Evolutionary conservation across 2,797 vertebrate species (phyloP).

Genomic region (Acridotheres tristis): DNA sequence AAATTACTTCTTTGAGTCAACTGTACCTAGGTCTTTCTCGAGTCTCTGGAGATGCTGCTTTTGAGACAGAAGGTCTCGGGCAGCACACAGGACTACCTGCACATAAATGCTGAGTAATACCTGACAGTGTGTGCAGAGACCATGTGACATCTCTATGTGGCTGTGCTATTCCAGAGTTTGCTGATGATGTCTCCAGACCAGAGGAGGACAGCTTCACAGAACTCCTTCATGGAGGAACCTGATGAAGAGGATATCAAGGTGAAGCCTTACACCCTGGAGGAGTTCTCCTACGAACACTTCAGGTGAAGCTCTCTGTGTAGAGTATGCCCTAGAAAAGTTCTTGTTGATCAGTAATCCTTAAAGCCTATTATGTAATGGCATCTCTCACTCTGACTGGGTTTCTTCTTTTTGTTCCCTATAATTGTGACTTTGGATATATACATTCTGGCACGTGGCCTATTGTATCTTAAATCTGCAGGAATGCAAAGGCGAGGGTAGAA

Average conservation of each 20-base stretch:
- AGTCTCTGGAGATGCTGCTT: neutral
- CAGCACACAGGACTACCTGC: neutral
- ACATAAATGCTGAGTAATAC: neutral
- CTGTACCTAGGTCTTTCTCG: neutral
- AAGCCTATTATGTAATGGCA: neutral
- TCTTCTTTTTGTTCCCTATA: neutral
- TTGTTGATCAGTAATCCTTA: neutral
- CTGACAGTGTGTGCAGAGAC: neutral
- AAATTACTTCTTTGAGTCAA: neutral
- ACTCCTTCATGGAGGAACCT: constrained; percentile 68
- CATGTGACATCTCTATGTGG: neutral
- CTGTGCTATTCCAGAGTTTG: constrained; percentile 73
- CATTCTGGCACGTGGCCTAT: neutral
- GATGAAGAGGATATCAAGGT: constrained; percentile 69
- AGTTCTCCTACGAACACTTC: constrained; percentile 90
- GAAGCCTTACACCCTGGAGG: constrained; percentile 85
- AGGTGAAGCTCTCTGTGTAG: constrained; percentile 78
- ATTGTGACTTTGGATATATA: neutral
- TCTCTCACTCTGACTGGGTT: neutral
- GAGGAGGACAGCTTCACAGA: constrained; percentile 81
- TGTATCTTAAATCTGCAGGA: neutral
- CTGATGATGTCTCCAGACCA: constrained; percentile 91
- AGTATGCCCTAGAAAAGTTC: neutral
- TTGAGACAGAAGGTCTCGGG: neutral
- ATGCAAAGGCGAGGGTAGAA: neutral